Base-by-base conservation (phyloP, 2,888 invertebrate species). In the Oligia strigilis region DNA sequence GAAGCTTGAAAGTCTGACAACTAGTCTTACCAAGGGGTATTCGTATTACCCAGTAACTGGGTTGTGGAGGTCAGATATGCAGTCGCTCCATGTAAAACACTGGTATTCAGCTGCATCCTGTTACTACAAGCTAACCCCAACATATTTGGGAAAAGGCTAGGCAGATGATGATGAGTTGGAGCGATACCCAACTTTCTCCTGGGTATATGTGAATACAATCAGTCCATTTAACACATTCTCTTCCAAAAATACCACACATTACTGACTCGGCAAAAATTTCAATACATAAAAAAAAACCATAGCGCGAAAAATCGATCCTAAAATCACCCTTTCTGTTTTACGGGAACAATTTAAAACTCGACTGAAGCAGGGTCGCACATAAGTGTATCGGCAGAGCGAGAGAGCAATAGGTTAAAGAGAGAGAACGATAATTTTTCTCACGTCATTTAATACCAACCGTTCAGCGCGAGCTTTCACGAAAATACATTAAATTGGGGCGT, bases 371-470 rank as follows among this genome's bases (percentile, higher is more conserved):
- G 64, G 77, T 58, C 62, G n/a, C 75, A 75, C 75, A 69, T 82
- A 85, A 80, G 80, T 81, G 80, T 87, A 71, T 80, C 75, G 86
- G 52, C 17, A 74, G 87, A 90, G 84, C 40, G 87, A 89, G 89
- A 90, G 0, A 62, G 81, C 80, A 67, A 36, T 67, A 76, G 8
- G 75, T 72, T 75, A 62, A 82, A 89, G 72, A 60, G 89, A 83
- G 89, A 88, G 43, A 86, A 87, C 88, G 90, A 92, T 90, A 91
- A 90, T 94, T 94, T 93, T 94, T 93, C 93, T 92, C 94, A 94
- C 95, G 91, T 94, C 94, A 93, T 95, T 94, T 94, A 94, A 93
- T 94, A 92, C 90, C 88, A 88, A 90, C 86, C 88, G 88, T 89
- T 88, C 88, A 91, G 86, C 79, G 84, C 86, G 82, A 79, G 89